These are phyloP conservation scores for Ectobius pallidus DNA, from an alignment of 2,888 invertebrate species.

Conservation along the genomic window DNA sequence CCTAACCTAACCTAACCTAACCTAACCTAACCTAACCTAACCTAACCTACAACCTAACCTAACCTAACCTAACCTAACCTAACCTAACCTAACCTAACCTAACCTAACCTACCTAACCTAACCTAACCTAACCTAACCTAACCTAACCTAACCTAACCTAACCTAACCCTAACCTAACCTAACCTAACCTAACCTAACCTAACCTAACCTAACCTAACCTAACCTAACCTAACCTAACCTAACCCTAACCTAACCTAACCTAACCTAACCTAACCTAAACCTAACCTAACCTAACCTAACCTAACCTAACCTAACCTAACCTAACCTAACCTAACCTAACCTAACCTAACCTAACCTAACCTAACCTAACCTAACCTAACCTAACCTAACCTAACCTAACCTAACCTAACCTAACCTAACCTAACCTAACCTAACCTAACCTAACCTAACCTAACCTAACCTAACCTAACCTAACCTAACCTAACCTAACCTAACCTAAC, in stretches of 20 bases:
- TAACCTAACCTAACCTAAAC: constrained; percentile 46
- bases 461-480: constrained; percentile 38
- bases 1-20: constrained; percentile 35
- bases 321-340: constrained; percentile 45
- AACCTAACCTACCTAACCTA: constrained; percentile 36
- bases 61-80: constrained; percentile 43
- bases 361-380: constrained; percentile 47
- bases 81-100: constrained; percentile 43
- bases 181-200: constrained; percentile 39
- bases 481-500: constrained; percentile 40
- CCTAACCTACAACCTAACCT: constrained; percentile 43
- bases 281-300: constrained; percentile 37
- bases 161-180: constrained; percentile 42
- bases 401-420: constrained; percentile 45
- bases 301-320: constrained; percentile 46
- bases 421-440: constrained; percentile 15
- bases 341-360: constrained; percentile 46
- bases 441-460: constrained; percentile 24
- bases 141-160: constrained; percentile 27
- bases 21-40: constrained; percentile 43
- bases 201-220: constrained; percentile 32
- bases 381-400: constrained; percentile 47
- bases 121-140: constrained; percentile 42
- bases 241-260: constrained; percentile 46
- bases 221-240: constrained; percentile 41